Base-by-base conservation (phyloP, 2,888 invertebrate genomes). In the Stictocephala bisonia region DNA sequence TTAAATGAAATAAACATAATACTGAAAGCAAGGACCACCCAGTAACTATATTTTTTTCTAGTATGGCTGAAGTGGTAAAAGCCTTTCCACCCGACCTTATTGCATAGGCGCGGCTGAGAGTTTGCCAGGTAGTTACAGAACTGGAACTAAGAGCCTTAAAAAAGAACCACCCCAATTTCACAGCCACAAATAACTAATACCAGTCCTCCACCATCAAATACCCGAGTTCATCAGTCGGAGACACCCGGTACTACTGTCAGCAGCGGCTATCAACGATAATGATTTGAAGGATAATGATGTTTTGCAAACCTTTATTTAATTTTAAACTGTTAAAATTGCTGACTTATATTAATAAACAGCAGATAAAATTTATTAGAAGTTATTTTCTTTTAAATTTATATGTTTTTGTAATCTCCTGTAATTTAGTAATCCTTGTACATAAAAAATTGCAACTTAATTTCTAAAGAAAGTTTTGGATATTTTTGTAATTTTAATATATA, bases 91-190 rank as follows among this genome's bases (percentile, higher is more conserved):
- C 58, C 13, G 13, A 26, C 29, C 58, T 58, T 18, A 58, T 58
- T n/a, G 58, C 58, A 6, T 27, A 58, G 29, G 58, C 58, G 13
- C 11, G 58, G 31, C 26, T 58, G 24, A 58, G 31, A 58, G 58
- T 58, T 58, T 58, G 58, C 18, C 58, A 58, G 29, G 11, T 58
- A 58, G 58, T 58, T 3, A 58, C 15, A n/a, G 58, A 58, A 18
- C 7, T 58, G n/a, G 58, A 58, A 58, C 15, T 58, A 26, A 27
- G 58, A n/a, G 58, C 58, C 18, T 9, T 58, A 58, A 27, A 58
- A 29, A 24, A 27, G 29, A 4, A 58, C 7, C 18, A 58, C 27
- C n/a, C n/a, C 44, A 15, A 3, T n/a, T 44, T 18, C 18, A n/a
- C 44, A n/a, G 11, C n/a, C n/a, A 15, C 18, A 15, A 44, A n/a